Conservation (phyloP, 2,113 vertebrate species). For the Malurus melanocephalus region DNA sequence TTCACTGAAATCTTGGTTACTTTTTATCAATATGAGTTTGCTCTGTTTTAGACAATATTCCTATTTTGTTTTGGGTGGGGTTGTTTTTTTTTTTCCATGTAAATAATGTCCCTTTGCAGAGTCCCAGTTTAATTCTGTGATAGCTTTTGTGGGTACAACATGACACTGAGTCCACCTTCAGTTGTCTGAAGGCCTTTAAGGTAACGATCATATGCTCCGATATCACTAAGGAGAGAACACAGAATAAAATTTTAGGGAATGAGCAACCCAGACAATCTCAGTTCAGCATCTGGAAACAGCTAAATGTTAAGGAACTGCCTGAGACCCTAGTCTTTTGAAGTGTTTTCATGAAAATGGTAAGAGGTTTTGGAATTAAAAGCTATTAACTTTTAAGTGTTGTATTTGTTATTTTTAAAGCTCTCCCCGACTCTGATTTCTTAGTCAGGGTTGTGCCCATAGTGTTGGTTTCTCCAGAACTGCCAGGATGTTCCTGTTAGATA, state of each 20-base stretch:
- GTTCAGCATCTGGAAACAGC: neutral
- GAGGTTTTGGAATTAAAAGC: neutral
- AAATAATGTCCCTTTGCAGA: neutral
- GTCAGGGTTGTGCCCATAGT: neutral
- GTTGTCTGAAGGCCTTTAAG: neutral
- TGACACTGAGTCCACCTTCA: neutral
- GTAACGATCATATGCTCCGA: neutral
- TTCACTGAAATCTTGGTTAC: neutral
- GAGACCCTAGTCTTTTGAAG: neutral
- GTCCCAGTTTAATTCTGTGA: neutral
- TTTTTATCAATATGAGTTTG: neutral
- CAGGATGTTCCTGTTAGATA: neutral
- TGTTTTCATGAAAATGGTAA: neutral
- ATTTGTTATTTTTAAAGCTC: neutral
- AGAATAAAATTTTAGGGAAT: neutral
- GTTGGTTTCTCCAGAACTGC: neutral
- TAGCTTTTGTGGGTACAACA: neutral
- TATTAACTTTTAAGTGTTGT: neutral
- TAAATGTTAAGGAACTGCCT: neutral
- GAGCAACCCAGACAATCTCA: neutral
- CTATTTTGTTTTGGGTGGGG: neutral
- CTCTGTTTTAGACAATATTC: neutral
- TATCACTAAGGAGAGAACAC: neutral
- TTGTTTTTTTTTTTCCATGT: neutral
- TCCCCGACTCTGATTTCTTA: neutral